Conservation (phyloP, 2,888 invertebrate genomes). For the Coenonympha arcania region DNA sequence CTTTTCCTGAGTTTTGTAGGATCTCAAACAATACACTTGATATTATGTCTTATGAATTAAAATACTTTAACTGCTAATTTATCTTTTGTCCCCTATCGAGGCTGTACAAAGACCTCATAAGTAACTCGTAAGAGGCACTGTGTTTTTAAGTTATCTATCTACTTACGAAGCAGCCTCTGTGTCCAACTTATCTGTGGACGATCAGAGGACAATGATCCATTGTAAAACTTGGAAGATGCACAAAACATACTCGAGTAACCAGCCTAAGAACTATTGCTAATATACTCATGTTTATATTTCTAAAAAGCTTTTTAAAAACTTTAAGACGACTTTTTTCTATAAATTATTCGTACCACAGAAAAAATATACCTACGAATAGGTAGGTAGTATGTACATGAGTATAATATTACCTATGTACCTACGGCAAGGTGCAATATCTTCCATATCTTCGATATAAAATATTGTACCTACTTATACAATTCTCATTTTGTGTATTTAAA, state of each 20-base stretch:
- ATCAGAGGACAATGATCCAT: slow-evolving; percentile 28
- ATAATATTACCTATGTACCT: too few relatives aligned
- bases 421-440: not conserved
- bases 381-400: not conserved
- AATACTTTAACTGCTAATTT: not conserved
- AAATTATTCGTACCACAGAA: too few relatives aligned
- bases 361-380: too few relatives aligned
- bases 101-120: not conserved
- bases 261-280: slow-evolving; percentile 18
- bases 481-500: too few relatives aligned
- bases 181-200: slow-evolving; percentile 21
- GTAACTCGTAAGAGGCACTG: not conserved
- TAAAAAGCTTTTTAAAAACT: not conserved
- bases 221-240: slow-evolving; percentile 29
- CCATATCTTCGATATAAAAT: too few relatives aligned
- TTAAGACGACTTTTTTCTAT: too few relatives aligned
- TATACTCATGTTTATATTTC: slow-evolving; percentile 18
- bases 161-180: too few relatives aligned
- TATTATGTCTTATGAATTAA: too few relatives aligned
- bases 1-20: too few relatives aligned
- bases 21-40: not conserved
- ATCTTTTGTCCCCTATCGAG: slow-evolving; percentile 4
- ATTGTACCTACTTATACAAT: too few relatives aligned
- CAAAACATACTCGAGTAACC: slow-evolving; percentile 7
- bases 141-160: too few relatives aligned